Evolutionary conservation across 2,797 vertebrate genomes (phyloP), one percentile per base, ranked within the genome.

Genomic region (Orestias chungarensis): DNA sequence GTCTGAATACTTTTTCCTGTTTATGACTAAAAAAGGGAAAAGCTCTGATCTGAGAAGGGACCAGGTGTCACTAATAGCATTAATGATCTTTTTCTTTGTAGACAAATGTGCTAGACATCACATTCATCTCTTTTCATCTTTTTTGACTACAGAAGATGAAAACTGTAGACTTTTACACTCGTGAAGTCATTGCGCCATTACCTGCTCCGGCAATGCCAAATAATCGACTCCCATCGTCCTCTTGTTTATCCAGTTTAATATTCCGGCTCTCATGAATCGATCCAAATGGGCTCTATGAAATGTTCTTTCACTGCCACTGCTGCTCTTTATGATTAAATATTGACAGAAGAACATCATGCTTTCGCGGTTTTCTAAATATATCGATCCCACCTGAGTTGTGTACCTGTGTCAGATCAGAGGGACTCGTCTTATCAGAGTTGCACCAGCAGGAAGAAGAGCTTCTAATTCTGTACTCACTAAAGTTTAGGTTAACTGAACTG

Each of bases 271-370:
- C 65, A 66, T 84, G 70, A 86, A 88, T 88, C 90, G 70, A 80
- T 89, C 82, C 82, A 91, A 86, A 90, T 88, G 87, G 82, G 84
- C 80, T 90, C 87, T 83, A 86, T 88, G 80, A 92, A 91, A 92
- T 83, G 88, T 88, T 84, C 83, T 76, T 82, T 71, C 6, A 66
- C 68, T 70, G 81, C 79, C 77, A 66, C 61, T 38, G 72, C 71
- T 64, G 61, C 65, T 76, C 64, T 33, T 87, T 77, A 83, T 89
- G 87, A 92, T 91, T 90, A 88, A 88, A 88, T 93, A 92, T 91
- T 85, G 89, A 89, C 83, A 68, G 66, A 71, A 44, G 64, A 78
- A 81, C 79, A 29, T 82, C 35, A 35, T 42, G 73, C 68, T 81
- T 83, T 67, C 73, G 40, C 47, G 57, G 18, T 47, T 74, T 76